Evolutionary conservation across 2,797 vertebrate species (phyloP), one percentile per base, ranked within the genome.

Genomic region (Typhlichthys subterraneus): DNA sequence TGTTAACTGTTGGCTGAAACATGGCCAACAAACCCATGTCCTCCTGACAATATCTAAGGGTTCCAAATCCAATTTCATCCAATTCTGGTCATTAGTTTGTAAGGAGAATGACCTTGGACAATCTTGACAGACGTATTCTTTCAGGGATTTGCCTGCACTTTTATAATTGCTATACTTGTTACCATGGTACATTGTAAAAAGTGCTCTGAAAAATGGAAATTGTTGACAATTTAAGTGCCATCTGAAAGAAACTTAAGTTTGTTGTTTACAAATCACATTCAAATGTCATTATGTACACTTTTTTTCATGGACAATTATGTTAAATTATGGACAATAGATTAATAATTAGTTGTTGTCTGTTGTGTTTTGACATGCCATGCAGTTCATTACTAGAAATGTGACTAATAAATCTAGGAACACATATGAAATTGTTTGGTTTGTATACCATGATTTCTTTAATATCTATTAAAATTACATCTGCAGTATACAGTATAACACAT

Each of bases 21-120:
- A 45, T 47, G 77, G 69, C 76, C 79, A 85, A 76, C 77, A 83
- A 83, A 78, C 63, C 69, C 61, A 69, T 73, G 81, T 65, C 59
- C 82, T 79, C 80, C 77, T 53, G 80, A 81, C 74, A 54, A 33
- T 12, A 49, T 81, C 65, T 61, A 79, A 80, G 76, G 69, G 70
- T 68, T 80, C 79, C 76, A 61, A 65, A 75, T 68, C 63, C 69
- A 81, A 66, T 76, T 62, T 65, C 8, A 50, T 77, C 65, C 76
- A 74, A 58, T 73, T 74, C 60, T 49, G 31, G 61, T 74, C 61
- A 75, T 80, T 78, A 59, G 77, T 80, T 78, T 72, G 70, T 64
- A 65, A 70, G 33, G 12, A 68, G 55, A 73, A 73, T 47, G 74
- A 78, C 80, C 78, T 86, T 79, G 78, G 62, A 45, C 65, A 3